These are phyloP conservation scores for Acanthisitta chloris DNA, from an alignment of 2,113 vertebrate genomes.

Conservation along the genomic window DNA sequence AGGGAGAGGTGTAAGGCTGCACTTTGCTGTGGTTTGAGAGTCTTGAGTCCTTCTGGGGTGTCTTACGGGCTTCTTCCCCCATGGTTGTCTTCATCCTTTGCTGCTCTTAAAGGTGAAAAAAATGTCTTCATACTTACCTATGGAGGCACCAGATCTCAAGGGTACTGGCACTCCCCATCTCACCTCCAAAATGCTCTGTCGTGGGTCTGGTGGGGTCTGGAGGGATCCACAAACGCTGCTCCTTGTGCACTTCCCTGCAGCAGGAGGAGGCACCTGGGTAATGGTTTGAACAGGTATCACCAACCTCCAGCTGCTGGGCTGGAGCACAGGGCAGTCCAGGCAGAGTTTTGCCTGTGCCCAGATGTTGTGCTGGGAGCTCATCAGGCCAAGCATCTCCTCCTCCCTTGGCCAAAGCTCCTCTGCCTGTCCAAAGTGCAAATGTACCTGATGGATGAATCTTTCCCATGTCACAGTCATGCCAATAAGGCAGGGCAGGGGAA, in stretches of 20 bases:
- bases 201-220: not conserved
- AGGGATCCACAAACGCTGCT: not conserved
- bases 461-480: too few species aligned
- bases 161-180: too few species aligned
- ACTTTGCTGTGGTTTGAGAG: not conserved
- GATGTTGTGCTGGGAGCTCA: not conserved
- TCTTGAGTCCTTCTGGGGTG: not conserved
- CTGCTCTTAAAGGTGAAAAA: not conserved
- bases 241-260: not conserved
- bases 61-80: not conserved
- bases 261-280: not conserved
- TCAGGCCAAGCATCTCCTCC: not conserved
- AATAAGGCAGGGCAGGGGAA: too few species aligned
- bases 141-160: not conserved
- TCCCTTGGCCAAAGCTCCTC: not conserved
- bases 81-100: not conserved
- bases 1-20: not conserved
- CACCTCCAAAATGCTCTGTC: not conserved
- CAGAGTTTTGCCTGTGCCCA: rapidly evolving
- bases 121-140: not conserved
- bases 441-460: not conserved
- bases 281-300: not conserved
- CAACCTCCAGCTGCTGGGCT: not conserved
- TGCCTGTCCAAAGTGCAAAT: not conserved
- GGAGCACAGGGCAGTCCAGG: not conserved